Evolutionary conservation across 2,113 vertebrate genomes (phyloP), one percentile per base, ranked within the genome.

Genomic region (Atrichornis clamosus): DNA sequence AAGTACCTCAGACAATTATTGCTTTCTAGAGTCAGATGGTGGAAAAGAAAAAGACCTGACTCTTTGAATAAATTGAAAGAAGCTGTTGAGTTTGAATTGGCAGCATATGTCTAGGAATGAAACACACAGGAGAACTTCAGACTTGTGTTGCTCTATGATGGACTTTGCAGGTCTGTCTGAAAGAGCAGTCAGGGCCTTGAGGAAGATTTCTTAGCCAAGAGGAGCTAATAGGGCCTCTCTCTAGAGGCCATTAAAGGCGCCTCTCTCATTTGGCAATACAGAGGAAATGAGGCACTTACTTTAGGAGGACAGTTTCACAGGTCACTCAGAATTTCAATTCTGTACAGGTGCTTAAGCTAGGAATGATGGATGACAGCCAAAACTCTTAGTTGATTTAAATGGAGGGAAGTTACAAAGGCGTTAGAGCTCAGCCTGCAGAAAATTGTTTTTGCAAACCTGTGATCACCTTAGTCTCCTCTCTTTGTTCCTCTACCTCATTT

Each of bases 21-120:
- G 39, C 67, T 95, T 97, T 93, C 46, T 94, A 56, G 92, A 90
- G 58, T 93, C n/a, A n/a, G 42, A 32, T 70, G 59, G 30, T 63
- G 6, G 56, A 75, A 89, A n/a, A 23, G 37, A 58, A 46, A 65
- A 76, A 87, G 37, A 84, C 42, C 28, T 28, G 44, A 35, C 68
- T 93, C n/a, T 94, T 50, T 52, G 47, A 84, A 56, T 78, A 68
- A 87, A 78, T 42, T 72, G 69, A 75, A 87, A 91, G 53, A 91
- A 82, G 69, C 84, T 92, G 44, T 73, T 93, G 69, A 50, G 58
- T 67, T 96, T 89, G 74, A 92, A 58, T 52, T 95, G 87, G 37
- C 73, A 91, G 53, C 22, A 11, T 72, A 28, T 68, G 64, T 70
- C 0, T 0, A 68, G 49, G 47, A 92, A 46, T 58, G 49, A 78